These are phyloP conservation scores for Aphelinus certus DNA, from an alignment of 1,140 invertebrate species.

Conservation along the genomic window DNA sequence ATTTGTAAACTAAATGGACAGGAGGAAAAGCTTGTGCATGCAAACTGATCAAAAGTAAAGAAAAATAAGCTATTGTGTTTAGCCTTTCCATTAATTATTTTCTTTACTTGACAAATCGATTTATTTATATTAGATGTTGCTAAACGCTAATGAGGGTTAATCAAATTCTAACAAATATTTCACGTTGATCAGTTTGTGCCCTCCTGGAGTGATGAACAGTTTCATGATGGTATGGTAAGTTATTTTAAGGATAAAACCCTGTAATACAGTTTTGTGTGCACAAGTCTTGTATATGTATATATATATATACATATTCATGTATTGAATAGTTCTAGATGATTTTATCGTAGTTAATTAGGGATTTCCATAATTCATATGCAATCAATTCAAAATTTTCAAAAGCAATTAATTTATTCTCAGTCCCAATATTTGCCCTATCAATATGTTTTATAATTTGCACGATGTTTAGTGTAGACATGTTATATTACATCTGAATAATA, in stretches of 20 bases:
- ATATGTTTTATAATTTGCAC: conserved; percentile 33
- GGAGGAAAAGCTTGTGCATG: conserved; percentile 65
- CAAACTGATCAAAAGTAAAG: conserved; percentile 57
- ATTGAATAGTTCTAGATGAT: conserved; percentile 34
- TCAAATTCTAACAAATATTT: conserved; percentile 61
- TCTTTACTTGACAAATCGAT: conserved; percentile 18
- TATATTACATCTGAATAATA: no score
- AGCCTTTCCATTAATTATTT: conserved; percentile 29
- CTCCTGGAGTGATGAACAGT: conserved; percentile 87
- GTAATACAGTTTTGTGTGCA: conserved; percentile 67
- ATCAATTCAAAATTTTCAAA: conserved; percentile 4
- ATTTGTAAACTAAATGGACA: background rate
- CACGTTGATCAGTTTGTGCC: conserved; percentile 77
- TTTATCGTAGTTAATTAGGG: conserved; percentile 20
- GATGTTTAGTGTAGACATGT: background rate
- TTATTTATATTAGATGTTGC: conserved; percentile 21
- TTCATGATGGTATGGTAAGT: conserved; percentile 91
- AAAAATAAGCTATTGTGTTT: conserved; percentile 37
- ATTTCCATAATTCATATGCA: conserved; percentile 10
- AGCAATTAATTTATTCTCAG: conserved; percentile 14
- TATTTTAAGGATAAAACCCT: conserved; percentile 59
- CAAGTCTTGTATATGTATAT: conserved; percentile 62
- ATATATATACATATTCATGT: conserved; percentile 41
- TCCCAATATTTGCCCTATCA: background rate
- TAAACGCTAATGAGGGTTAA: conserved; percentile 35